These are phyloP conservation scores for Periophthalmodon schlosseri DNA, from an alignment of 2,113 vertebrate species.

Conservation along the genomic window DNA sequence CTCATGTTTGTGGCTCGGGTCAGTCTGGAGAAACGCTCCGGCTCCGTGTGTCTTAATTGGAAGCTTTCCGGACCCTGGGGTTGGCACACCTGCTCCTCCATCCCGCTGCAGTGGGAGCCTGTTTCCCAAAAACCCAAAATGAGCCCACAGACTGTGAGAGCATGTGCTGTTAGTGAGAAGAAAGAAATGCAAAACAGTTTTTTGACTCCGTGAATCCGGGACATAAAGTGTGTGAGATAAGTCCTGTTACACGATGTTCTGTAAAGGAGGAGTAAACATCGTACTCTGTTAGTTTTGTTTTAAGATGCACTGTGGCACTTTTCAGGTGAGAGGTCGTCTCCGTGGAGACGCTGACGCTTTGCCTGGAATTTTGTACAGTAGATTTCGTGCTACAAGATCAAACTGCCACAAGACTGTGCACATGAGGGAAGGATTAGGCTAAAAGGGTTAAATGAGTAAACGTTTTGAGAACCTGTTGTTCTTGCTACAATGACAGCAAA, in stretches of 20 bases:
- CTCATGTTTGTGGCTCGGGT: constrained; percentile 57
- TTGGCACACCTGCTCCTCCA: constrained; percentile 77
- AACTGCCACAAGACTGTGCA: too few relatives aligned
- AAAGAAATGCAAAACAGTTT: constrained; percentile 7
- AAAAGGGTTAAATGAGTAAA: too few relatives aligned
- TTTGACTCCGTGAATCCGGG: constrained; percentile 15
- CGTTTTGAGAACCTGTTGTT: too few relatives aligned
- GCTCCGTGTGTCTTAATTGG: constrained; percentile 80
- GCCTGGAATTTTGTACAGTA: too few relatives aligned
- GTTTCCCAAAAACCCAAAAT: constrained; percentile 65
- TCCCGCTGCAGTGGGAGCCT: constrained; percentile 62
- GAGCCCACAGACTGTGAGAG: constrained; percentile 50
- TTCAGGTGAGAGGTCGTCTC: too few relatives aligned
- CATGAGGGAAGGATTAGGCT: too few relatives aligned
- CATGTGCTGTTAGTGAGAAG: constrained; percentile 14
- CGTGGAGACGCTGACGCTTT: too few relatives aligned
- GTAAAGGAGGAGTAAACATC: neutral
- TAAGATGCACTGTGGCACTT: neutral
- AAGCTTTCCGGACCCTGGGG: constrained; percentile 72
- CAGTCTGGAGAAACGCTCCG: constrained; percentile 62
- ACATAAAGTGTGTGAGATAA: constrained; percentile 41
- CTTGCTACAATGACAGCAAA: too few relatives aligned
- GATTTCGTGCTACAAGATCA: too few relatives aligned
- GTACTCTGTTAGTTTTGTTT: too few relatives aligned
- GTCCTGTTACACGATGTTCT: constrained; percentile 7